A percentile compares a stretch with the other conserved stretches of the same genome.
Conservation (phyloP, 1,140 invertebrate species). For the Carposina sasakii region DNA sequence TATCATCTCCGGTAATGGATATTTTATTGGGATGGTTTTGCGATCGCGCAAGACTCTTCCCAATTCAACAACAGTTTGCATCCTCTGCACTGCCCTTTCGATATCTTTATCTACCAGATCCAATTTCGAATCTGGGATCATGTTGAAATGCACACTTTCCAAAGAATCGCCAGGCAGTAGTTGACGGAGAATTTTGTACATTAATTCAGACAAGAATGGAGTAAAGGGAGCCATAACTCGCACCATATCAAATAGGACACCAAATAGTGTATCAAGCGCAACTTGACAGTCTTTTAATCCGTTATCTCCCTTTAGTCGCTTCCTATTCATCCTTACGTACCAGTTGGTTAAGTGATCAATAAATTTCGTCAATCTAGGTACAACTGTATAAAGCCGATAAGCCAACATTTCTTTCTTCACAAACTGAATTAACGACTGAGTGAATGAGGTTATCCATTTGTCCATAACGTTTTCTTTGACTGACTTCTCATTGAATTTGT, state of each 20-base stretch:
- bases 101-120: conserved; percentile 89
- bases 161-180: conserved; percentile 64
- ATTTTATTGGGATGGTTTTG: conserved; percentile 95
- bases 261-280: conserved; percentile 91
- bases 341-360: conserved; percentile 99
- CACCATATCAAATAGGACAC: conserved; percentile 91
- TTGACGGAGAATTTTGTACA: conserved; percentile 91
- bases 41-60: conserved; percentile 94
- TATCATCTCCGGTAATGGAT: conserved; percentile 96
- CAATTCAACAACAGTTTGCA: conserved; percentile 97
- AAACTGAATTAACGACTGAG: conserved; percentile 92
- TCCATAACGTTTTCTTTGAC: conserved; percentile 93
- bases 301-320: conserved; percentile 91
- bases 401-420: conserved; percentile 94
- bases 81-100: conserved; percentile 90
- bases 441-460: conserved; percentile 97
- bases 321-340: conserved; percentile 98
- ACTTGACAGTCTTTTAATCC: conserved; percentile 84
- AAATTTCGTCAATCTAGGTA: conserved; percentile 94
- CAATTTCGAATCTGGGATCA: conserved; percentile 84
- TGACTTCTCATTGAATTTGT: conserved; percentile 77
- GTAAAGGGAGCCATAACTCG: conserved; percentile 97
- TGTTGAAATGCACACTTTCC: conserved; percentile 90
- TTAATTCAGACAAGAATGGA: conserved; percentile 96
- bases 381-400: conserved; percentile 96